Percentiles rank a stretch among this genome's conserved stretches.
These are phyloP conservation scores for Ostrea edulis DNA, from an alignment of 1,140 invertebrate species.

Conservation along the genomic window DNA sequence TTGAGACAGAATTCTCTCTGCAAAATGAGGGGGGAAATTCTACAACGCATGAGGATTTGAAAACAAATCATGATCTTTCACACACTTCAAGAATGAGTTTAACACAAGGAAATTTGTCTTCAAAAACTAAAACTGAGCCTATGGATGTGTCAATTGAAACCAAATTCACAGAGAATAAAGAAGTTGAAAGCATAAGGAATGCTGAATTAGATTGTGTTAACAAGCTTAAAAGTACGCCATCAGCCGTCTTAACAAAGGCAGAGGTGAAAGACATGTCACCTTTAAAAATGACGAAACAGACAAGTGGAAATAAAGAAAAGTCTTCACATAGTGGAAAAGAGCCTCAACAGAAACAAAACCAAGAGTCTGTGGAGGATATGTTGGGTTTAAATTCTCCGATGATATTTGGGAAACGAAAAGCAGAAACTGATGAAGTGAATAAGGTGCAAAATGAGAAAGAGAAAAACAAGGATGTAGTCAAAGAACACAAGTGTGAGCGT, in stretches of 20 bases:
- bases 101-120: neutral
- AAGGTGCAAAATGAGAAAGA: slow-evolving; percentile 46
- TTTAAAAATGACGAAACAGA: neutral
- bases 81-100: neutral
- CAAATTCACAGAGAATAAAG: neutral
- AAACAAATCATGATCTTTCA: neutral
- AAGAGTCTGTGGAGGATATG: slow-evolving; percentile 42
- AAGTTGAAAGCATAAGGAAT: neutral
- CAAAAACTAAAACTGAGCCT: neutral
- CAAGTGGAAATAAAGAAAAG: neutral
- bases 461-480: slow-evolving; percentile 51
- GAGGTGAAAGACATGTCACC: slow-evolving; percentile 27
- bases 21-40: neutral
- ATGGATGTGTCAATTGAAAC: neutral
- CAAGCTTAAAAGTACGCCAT: neutral
- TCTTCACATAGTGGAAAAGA: neutral
- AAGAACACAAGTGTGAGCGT: slow-evolving; percentile 44
- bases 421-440: slow-evolving; percentile 48
- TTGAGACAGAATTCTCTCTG: neutral
- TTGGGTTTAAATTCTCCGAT: slow-evolving; percentile 43
- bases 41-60: neutral
- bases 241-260: slow-evolving; percentile 24
- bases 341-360: neutral
- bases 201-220: neutral
- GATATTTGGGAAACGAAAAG: slow-evolving; percentile 53